Evolutionary conservation across 2,888 invertebrate species (phyloP), one percentile per base, ranked within the genome.

Genomic region (Drosophila merina): DNA sequence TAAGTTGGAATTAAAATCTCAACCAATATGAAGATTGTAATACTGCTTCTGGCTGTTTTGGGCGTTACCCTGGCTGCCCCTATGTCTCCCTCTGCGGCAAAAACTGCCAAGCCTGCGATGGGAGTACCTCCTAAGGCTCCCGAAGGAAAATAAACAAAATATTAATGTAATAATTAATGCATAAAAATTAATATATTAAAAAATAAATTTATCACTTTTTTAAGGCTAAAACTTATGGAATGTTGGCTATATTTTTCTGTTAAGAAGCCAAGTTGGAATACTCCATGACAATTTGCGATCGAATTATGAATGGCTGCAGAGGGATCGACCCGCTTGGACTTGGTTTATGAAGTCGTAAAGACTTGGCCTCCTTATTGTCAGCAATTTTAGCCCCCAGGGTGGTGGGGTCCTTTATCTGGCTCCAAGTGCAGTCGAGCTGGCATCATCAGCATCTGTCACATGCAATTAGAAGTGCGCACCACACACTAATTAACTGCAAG

Each of bases 401-500:
- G 26, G 20, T 42, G 40, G 20, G 33, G 12, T 31, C 64, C 36
- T 48, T 40, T 30, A 54, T 56, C 42, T 42, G 4, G 59, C 40
- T 4, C 57, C 52, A 64, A 66, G 66, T 69, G 68, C 59, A 69
- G 40, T 26, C 26, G 48, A 38, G 48, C 44, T 33, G 58, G 40
- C 59, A 57, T 50, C 73, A 58, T 30, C 62, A 36, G 64, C 77
- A 75, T 73, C 79, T 82, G 84, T 79, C 84, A 75, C 75, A 51
- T 78, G 82, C 79, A 82, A 82, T 82, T 81, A 81, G 74, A 73
- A 69, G 57, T 66, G 68, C 44, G 70, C 67, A 70, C 66, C 76
- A 69, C 79, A 72, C 73, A 76, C 80, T 85, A 88, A 87, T 87
- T 88, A 87, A 88, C 87, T 84, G 75, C 76, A 59, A 74, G 72